Conservation (phyloP, 2,888 invertebrate species). For the Nomada lathburiana region DNA sequence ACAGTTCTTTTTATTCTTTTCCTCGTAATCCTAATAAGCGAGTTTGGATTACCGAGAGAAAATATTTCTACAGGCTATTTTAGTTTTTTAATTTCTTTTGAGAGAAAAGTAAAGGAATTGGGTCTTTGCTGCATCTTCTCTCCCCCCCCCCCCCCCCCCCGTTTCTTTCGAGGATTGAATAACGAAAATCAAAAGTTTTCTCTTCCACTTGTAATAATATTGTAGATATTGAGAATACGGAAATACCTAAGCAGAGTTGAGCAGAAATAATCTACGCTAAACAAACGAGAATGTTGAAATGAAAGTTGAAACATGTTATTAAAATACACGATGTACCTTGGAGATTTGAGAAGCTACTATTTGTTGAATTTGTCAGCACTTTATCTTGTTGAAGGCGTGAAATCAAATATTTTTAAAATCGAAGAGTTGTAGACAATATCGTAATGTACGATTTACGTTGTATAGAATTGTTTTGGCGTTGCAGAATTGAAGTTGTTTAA, state of each 20-base stretch:
- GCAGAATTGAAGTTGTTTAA: not conserved
- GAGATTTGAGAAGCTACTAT: constrained; percentile 23
- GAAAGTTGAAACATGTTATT: not conserved
- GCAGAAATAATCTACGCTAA: not conserved
- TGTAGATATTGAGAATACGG: not conserved
- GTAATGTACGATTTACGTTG: constrained; percentile 9
- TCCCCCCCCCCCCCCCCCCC: too few species aligned
- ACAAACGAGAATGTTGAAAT: not conserved
- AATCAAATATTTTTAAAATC: constrained; percentile 48
- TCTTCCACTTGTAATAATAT: not conserved
- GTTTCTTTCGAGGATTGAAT: not conserved
- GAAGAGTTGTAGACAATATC: constrained; percentile 36
- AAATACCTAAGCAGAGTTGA: not conserved
- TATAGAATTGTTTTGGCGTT: constrained; percentile 15
- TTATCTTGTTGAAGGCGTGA: constrained; percentile 49
- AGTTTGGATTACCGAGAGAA: too few species aligned
- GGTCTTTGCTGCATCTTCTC: too few species aligned
- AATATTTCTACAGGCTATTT: too few species aligned
- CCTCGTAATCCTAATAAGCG: not conserved
- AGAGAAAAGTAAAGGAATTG: too few species aligned
- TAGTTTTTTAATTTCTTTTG: too few species aligned
- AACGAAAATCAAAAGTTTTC: constrained; percentile 7
- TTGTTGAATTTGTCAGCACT: constrained; percentile 48
- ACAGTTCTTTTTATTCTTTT: not conserved
- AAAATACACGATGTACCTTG: constrained; percentile 26